Evolutionary conservation across 2,113 vertebrate species (phyloP).

Genomic region (Heteronetta atricapilla): DNA sequence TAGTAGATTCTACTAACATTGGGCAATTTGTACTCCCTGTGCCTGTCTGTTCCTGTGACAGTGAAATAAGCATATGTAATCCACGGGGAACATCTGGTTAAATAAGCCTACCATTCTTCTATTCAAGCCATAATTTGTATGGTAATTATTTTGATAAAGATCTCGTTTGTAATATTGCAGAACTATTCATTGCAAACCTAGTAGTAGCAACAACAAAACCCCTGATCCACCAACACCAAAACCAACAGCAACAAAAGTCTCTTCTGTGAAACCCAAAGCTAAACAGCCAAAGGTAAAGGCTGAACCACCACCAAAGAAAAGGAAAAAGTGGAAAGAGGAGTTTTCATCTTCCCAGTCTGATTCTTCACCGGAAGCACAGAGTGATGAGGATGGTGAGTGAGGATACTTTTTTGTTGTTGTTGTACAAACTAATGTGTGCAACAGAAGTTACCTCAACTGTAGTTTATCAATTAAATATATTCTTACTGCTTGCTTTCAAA

Average conservation of each 20-base stretch:
- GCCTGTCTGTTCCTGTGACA: background rate
- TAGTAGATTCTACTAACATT: background rate
- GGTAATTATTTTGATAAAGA: background rate
- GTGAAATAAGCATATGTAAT: background rate
- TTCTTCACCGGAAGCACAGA: constrained; percentile 87
- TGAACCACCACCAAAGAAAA: constrained; percentile 97
- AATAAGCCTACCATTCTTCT: background rate
- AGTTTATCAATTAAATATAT: background rate
- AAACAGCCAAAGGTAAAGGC: constrained; percentile 90
- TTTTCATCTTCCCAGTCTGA: constrained; percentile 86
- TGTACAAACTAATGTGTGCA: background rate
- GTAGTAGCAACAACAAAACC: constrained; percentile 70
- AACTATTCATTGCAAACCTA: constrained; percentile 75
- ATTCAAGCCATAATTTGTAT: background rate
- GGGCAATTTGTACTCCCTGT: background rate
- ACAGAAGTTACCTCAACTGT: background rate
- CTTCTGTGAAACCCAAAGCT: constrained; percentile 83
- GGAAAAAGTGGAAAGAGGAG: constrained; percentile 96
- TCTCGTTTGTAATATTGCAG: constrained; percentile 62
- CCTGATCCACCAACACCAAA: constrained; percentile 78
- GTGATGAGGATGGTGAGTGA: constrained; percentile 86
- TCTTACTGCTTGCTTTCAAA: background rate
- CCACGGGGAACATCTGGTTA: background rate
- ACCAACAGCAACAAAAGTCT: constrained; percentile 79
- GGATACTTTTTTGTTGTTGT: background rate